Base-by-base conservation (phyloP, 2,113 vertebrate species). In the Hippocampus barbouri region DNA sequence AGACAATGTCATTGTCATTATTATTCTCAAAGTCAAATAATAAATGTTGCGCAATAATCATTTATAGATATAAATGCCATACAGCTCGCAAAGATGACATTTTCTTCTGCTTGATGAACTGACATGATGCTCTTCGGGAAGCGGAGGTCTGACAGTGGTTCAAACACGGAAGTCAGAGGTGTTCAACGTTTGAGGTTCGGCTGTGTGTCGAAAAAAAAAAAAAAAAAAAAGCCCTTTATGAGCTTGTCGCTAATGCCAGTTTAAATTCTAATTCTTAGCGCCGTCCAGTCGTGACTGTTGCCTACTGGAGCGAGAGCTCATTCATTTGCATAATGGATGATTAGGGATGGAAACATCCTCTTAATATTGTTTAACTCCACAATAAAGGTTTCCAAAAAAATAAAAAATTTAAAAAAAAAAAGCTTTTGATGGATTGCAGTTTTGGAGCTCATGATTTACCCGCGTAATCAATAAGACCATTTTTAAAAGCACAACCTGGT, bases 391-490 rank as follows among this genome's bases (percentile, higher is more conserved):
- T 45, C 30, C 30, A 34, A 2, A 27, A 12, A 45, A 45, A 12
- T n/a, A n/a, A n/a, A n/a, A n/a, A n/a, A n/a, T n/a, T n/a, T n/a
- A n/a, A 45, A 45, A 8, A 45, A 45, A 45, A 60, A 76, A 68
- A 71, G 54, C 70, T 70, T 81, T 70, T 79, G 63, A 79, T 75
- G 68, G 75, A 73, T 77, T 76, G 68, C 83, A 85, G 76, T 74
- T 67, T 45, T 60, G 61, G 69, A 72, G n/a, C 40, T 45, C n/a
- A 65, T 45, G 23, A n/a, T 45, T 65, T 65, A 11, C 21, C 14
- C 41, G 12, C 45, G 41, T 45, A 45, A 23, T 43, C 61, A 64
- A n/a, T 38, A 64, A 16, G 8, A 21, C 4, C 16, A 8, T 62
- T 64, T 23, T 64, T 43, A 14, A 64, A 60, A 64, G 38, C 41